Evolutionary conservation across 1,140 invertebrate genomes (phyloP), one percentile per base, ranked within the genome.

Genomic region (Tetranychus urticae): DNA sequence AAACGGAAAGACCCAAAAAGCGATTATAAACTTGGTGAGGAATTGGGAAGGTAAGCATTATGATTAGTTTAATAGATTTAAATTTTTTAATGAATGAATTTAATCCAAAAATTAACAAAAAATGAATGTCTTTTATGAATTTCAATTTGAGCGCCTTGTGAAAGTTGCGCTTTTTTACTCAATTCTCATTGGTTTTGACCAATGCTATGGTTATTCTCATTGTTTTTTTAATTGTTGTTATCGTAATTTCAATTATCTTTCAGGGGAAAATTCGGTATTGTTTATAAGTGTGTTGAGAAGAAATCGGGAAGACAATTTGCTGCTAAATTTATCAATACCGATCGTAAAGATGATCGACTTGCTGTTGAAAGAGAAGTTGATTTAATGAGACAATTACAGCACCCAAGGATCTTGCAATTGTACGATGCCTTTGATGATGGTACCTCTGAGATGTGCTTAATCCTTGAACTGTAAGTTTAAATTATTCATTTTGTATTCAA

Each of bases 251-350:
- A 2, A 1, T 7, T 52, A 6, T n/a, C 50, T n/a, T 8, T 52
- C n/a, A 97, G 94, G 66, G 94, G 94, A 2, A 97, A 97, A 80
- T 98, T 98, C 74, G 92, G 92, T 31, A 91, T 88, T 34, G 93
- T 97, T 6, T 93, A 91, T 75, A 80, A 82, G 70, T 97, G 91
- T 71, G 78, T 77, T 61, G 89, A 96, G 71, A 88, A 85, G 71
- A 74, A 74, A 13, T 85, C 82, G 0, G 82, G 83, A 0, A 72
- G 89, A 56, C 78, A 81, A 61, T 74, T 97, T 63, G 93, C 93
- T 1, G 90, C 89, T 0, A 97, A 97, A 74, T 88, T 94, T 69
- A 86, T 97, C 50, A 82, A 81, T 47, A 83, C 86, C 10, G 79
- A 78, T 33, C 81, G 84, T 61, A 80, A 84, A 62, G 87, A 93